Evolutionary conservation across 2,797 vertebrate species (phyloP).

Genomic region (Pangasius sanitwongsei): DNA sequence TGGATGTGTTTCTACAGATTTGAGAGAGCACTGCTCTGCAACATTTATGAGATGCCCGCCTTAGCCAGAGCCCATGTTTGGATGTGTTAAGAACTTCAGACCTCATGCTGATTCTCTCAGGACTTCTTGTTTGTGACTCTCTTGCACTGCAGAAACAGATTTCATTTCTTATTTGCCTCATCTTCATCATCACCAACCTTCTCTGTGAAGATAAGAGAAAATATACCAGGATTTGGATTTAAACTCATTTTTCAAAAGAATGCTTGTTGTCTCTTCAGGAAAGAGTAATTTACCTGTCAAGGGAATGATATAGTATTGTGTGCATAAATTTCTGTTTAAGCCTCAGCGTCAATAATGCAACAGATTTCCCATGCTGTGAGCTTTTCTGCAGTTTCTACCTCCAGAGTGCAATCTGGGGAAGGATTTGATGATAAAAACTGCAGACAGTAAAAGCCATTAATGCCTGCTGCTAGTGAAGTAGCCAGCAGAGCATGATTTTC

Average conservation of each 20-base stretch:
- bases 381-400: slow-evolving; percentile 32
- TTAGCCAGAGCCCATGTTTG: slow-evolving; percentile 49
- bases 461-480: slow-evolving; percentile 40
- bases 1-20: slow-evolving; percentile 60
- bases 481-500: slow-evolving; percentile 44
- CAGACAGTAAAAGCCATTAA: slow-evolving; percentile 57
- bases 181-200: slow-evolving; percentile 39
- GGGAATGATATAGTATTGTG: slow-evolving; percentile 47
- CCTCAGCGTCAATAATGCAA: slow-evolving; percentile 58
- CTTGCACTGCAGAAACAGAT: slow-evolving; percentile 33
- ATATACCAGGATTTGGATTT: neutral
- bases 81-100: slow-evolving; percentile 50
- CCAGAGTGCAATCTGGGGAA: slow-evolving; percentile 42
- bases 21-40: slow-evolving; percentile 54
- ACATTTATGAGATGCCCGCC: slow-evolving; percentile 59
- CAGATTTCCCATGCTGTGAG: slow-evolving; percentile 46
- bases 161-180: slow-evolving; percentile 42
- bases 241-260: slow-evolving; percentile 39
- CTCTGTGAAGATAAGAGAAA: slow-evolving; percentile 34
- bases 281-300: slow-evolving; percentile 57
- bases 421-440: slow-evolving; percentile 51
- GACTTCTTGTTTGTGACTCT: slow-evolving; percentile 53
- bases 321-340: slow-evolving; percentile 53
- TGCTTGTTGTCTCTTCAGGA: slow-evolving; percentile 49
- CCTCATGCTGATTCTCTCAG: slow-evolving; percentile 43